Base-by-base conservation (phyloP, 2,888 invertebrate genomes). In the Caenorhabditis sp. region DNA sequence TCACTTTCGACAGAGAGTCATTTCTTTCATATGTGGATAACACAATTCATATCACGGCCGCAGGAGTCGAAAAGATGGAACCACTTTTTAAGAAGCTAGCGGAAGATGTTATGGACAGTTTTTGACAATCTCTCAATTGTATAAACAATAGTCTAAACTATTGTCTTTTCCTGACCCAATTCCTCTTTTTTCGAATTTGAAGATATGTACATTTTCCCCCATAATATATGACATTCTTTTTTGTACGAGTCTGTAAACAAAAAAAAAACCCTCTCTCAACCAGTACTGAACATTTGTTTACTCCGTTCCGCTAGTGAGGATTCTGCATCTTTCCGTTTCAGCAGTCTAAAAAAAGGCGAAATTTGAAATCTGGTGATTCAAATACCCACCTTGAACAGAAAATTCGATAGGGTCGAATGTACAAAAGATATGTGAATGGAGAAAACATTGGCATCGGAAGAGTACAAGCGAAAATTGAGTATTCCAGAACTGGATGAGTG, bases 11-110 rank as follows among this genome's bases (percentile, higher is more conserved):
- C 49, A 19, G 58, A 19, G 47, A 69, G 1, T 31, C 41, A 12
- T 54, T 70, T 47, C n/a, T 73, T 10, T 75, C 81, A 3, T 75
- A 64, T 31, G 26, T 81, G 22, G 81, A 81, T 47, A 81, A 81
- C n/a, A 28, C 64, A 0, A 47, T 69, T 6, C 81, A 81, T 31
- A 10, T 75, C 3, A 70, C 81, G n/a, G 22, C 41, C 2, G 26
- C 54, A 10, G 81, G 69, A 28, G 24, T 81, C 16, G 56, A 69
- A 26, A 14, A 47, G 2, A 59, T 54, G 24, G 70, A 69, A 22
- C 69, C 69, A 6, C 38, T 63, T 24, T 44, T 81, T 4, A 44
- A 44, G 6, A 75, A 26, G 41, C 4, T 61, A 19, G 38, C 24
- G 0, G n/a, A 24, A 24, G 61, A 61, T 19, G 16, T 41, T 14